Evolutionary conservation across 2,888 invertebrate genomes (phyloP).

Genomic region (Tenodera sinensis): DNA sequence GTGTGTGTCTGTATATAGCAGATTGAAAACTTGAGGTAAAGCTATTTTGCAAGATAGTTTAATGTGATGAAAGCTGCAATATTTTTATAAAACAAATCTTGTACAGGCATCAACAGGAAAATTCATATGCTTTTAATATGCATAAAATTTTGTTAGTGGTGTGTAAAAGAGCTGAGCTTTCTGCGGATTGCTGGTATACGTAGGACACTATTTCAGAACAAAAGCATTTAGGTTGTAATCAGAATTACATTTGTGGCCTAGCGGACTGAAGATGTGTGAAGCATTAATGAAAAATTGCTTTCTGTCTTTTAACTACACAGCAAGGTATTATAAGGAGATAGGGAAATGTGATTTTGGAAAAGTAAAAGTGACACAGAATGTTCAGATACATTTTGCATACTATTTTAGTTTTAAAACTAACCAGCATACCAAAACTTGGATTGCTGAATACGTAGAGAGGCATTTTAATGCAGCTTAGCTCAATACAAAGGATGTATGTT

Average conservation of each 20-base stretch:
- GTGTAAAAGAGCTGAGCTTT: not conserved
- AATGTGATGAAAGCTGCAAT: not conserved
- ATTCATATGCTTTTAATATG: not conserved
- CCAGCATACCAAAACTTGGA: too few relatives aligned
- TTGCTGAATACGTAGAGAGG: too few relatives aligned
- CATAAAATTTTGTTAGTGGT: not conserved
- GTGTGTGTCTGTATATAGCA: not conserved
- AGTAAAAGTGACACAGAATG: too few relatives aligned
- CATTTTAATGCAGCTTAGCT: too few relatives aligned
- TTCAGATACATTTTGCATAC: too few relatives aligned
- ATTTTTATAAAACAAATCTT: not conserved
- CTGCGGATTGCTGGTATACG: not conserved
- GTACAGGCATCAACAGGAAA: not conserved
- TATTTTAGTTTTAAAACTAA: too few relatives aligned
- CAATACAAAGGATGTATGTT: too few relatives aligned
- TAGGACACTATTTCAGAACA: not conserved
- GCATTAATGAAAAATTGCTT: not conserved
- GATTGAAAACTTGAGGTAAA: not conserved
- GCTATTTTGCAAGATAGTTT: not conserved
- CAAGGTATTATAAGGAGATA: too few relatives aligned
- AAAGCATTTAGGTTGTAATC: not conserved
- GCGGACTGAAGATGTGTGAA: not conserved
- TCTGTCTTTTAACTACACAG: too few relatives aligned
- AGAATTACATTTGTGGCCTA: not conserved
- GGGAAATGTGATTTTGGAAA: too few relatives aligned